Evolutionary conservation across 2,113 vertebrate genomes (phyloP).

Genomic region (Centropus bengalensis): DNA sequence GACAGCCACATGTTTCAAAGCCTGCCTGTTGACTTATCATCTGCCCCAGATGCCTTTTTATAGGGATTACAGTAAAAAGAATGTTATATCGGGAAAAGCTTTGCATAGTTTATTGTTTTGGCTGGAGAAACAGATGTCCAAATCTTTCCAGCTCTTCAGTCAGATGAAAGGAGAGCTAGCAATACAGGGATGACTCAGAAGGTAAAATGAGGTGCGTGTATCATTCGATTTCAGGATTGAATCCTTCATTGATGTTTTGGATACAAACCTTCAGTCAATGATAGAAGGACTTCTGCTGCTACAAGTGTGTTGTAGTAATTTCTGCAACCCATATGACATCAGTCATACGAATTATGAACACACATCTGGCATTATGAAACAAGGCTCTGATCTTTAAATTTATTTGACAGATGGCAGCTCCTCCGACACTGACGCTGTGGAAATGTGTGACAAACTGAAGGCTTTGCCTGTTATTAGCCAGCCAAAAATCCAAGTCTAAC

Average conservation of each 20-base stretch:
- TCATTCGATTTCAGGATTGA: neutral
- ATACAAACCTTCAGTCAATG: neutral
- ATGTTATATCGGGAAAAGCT: neutral
- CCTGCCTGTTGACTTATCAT: neutral
- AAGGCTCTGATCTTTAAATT: neutral
- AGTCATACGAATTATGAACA: neutral
- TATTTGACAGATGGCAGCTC: slow-evolving; percentile 16
- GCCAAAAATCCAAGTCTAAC: neutral
- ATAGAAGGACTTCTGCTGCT: slow-evolving; percentile 6
- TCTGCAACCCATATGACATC: neutral
- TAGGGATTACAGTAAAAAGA: neutral
- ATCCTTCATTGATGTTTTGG: neutral
- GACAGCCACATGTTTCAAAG: neutral
- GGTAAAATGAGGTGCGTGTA: neutral
- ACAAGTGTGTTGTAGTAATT: neutral
- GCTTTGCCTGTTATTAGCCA: slow-evolving; percentile 12
- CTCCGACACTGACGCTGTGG: neutral
- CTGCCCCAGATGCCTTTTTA: neutral
- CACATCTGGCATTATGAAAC: neutral
- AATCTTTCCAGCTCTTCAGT: neutral
- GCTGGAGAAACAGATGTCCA: neutral
- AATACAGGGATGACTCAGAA: neutral
- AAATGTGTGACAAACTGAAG: slow-evolving; percentile 24
- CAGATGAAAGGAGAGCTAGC: neutral
- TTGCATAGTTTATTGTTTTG: neutral